Conservation (phyloP, 2,797 vertebrate species). For the Ceyx erithaca region DNA sequence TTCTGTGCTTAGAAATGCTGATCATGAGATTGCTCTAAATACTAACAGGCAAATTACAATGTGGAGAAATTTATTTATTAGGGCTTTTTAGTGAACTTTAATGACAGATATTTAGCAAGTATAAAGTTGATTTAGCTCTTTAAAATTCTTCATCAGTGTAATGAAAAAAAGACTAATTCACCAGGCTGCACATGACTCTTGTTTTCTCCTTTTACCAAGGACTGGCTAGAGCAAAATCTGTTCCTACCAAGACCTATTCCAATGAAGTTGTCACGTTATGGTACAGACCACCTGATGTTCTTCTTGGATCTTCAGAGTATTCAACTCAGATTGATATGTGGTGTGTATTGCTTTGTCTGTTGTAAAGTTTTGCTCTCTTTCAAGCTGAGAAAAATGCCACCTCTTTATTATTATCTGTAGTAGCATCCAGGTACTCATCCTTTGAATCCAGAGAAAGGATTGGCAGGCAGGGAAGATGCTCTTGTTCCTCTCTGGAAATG, state of each 20-base stretch:
- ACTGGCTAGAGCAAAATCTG: conserved; percentile 92
- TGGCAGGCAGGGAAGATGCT: background rate
- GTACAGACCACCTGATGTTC: conserved; percentile 95
- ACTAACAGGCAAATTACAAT: background rate
- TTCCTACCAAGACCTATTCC: conserved; percentile 96
- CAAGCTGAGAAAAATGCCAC: background rate
- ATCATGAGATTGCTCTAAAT: background rate
- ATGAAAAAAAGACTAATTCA: background rate
- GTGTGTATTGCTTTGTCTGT: conserved; percentile 78
- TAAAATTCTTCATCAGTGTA: background rate
- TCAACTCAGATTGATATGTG: conserved; percentile 98
- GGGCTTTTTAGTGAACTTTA: background rate
- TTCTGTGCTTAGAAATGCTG: background rate
- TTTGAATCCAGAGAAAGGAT: background rate
- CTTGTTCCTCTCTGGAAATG: background rate
- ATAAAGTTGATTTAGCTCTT: background rate
- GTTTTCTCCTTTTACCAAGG: conserved; percentile 74
- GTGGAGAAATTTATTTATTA: background rate
- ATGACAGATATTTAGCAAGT: background rate
- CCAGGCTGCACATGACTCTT: background rate
- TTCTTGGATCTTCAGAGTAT: conserved; percentile 95
- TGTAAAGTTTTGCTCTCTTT: background rate
- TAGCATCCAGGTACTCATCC: background rate
- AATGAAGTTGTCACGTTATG: conserved; percentile 97
- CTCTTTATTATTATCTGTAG: background rate